Percentiles rank a stretch among this genome's conserved stretches.
Evolutionary conservation across 2,888 invertebrate genomes (phyloP).

Genomic region (Drosophila antonietae): DNA sequence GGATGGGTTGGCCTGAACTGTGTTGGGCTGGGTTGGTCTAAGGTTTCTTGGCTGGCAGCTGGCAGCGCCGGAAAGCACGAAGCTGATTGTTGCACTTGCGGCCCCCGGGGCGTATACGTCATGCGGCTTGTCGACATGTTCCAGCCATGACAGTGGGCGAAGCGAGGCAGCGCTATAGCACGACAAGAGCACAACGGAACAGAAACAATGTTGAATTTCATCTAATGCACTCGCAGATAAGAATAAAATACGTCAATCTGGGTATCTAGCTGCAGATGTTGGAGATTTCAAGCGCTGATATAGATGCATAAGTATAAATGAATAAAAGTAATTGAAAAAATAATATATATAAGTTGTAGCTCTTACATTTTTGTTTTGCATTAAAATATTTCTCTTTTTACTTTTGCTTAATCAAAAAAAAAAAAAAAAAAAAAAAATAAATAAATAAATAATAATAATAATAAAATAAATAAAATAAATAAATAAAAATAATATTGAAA

Average conservation of each 20-base stretch:
- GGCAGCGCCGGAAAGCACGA: constrained; percentile 26
- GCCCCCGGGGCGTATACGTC: constrained; percentile 58
- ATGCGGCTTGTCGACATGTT: constrained; percentile 57
- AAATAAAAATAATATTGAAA: no score
- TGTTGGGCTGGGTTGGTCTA: neutral
- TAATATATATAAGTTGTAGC: neutral
- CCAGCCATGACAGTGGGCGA: constrained; percentile 7
- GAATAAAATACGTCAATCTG: neutral
- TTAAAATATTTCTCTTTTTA: no score
- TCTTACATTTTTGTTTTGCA: no score
- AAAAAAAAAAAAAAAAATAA: no score
- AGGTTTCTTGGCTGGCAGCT: constrained; percentile 7
- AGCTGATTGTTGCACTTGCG: constrained; percentile 57
- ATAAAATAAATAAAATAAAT: no score
- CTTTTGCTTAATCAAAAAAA: no score
- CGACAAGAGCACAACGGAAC: neutral
- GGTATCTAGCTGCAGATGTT: neutral
- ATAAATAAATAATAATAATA: no score
- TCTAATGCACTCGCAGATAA: constrained; percentile 9
- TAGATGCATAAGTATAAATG: neutral
- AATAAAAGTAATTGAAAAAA: no score
- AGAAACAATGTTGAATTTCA: constrained; percentile 15
- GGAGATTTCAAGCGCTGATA: neutral
- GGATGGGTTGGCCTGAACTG: no score
- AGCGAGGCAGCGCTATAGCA: neutral